Percentiles rank a stretch among this genome's conserved stretches.
Conservation (phyloP, 2,888 invertebrate genomes). For the Ochlodes sylvanus region DNA sequence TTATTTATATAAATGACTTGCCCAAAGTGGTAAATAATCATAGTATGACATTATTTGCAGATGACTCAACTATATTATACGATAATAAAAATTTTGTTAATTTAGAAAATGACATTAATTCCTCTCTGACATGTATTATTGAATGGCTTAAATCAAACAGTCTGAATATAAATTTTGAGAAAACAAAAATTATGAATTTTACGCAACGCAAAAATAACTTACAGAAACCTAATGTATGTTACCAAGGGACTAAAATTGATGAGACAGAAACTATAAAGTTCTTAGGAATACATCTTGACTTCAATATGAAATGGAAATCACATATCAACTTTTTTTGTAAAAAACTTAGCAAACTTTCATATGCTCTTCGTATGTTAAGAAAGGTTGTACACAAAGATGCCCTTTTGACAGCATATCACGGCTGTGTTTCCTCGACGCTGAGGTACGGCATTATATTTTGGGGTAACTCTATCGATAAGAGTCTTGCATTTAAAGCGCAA, state of each 20-base stretch:
- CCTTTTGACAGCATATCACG: slow-evolving; percentile 24
- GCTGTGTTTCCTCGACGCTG: slow-evolving; percentile 13
- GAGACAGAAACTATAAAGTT: neutral
- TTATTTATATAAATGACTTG: no score
- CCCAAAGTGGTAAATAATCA: no score
- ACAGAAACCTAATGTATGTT: neutral
- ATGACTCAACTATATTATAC: no score
- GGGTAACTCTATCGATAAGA: no score
- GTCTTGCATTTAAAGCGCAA: no score
- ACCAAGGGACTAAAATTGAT: slow-evolving; percentile 3
- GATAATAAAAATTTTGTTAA: no score
- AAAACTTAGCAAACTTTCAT: slow-evolving; percentile 12
- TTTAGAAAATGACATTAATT: no score
- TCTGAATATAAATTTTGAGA: slow-evolving; percentile 6
- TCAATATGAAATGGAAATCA: slow-evolving; percentile 16
- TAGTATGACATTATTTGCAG: no score
- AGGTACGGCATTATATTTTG: slow-evolving; percentile 28
- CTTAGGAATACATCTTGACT: slow-evolving; percentile 5
- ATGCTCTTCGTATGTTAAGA: slow-evolving; percentile 15
- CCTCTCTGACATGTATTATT: no score
- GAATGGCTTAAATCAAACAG: slow-evolving; percentile 16
- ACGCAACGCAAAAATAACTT: neutral
- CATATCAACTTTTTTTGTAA: slow-evolving; percentile 4
- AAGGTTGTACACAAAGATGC: slow-evolving; percentile 6
- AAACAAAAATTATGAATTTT: slow-evolving; percentile 9